Base-by-base conservation (phyloP, 2,888 invertebrate species). In the Autographa gamma region DNA sequence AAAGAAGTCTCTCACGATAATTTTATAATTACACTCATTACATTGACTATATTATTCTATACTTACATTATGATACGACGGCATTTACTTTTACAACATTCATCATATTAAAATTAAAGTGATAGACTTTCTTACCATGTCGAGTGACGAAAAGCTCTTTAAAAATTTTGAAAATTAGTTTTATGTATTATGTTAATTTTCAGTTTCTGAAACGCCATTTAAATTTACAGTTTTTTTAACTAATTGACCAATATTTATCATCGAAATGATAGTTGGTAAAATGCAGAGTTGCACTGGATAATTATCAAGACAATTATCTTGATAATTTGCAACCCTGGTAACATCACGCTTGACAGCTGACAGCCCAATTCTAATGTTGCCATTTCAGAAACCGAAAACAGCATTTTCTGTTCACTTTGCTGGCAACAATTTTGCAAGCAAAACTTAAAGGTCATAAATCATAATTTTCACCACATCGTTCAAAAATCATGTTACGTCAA, bases 1-100 rank as follows among this genome's bases (percentile, higher is more conserved):
- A 34, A 48, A 31, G 52, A 32, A 14, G 13, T 60, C 41, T 43
- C 5, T 31, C 25, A 0, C 56, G 18, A 41, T 60, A 61, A 63
- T 56, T 8, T 32, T n/a, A 2, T 13, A 63, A 56, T 58, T n/a
- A 61, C 4, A 18, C 19, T 43, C 60, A 34, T 7, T 32, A 34
- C 59, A 43, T 5, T n/a, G 54, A 56, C 14, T 60, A 62, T 61
- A 9, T 32, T 11, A 48, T 54, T 38, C 25, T 72, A 71, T 64
- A 59, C 16, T 76, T 65, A 60, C 11, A 58, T 58, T 58, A 65
- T 19, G 63, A 25, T 60, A 61, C 18, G 63, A 63, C 63, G 32
- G 60, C 60, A 64, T 38, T 69, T 56, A 56, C 25, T 56, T 56
- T 56, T 56, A 25, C 54, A 60, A 60, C 43, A 18, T 64, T 19